Percentiles rank a stretch among this genome's conserved stretches.
Evolutionary conservation across 2,888 invertebrate species (phyloP).

Genomic region (Hyposoter dolosus): DNA sequence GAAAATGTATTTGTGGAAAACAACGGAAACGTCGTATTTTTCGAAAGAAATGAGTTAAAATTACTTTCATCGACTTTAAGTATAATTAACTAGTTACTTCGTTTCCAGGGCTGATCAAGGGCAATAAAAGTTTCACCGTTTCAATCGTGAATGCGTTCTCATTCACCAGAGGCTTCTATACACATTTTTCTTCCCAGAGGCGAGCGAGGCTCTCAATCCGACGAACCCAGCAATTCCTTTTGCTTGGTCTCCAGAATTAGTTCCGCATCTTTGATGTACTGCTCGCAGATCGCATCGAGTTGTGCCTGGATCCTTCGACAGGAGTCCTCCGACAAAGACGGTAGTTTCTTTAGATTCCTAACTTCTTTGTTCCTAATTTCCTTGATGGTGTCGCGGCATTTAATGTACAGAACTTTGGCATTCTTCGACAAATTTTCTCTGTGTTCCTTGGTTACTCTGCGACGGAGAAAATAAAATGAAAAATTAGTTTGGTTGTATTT

Average conservation of each 20-base stretch:
- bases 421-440: conserved; percentile 94
- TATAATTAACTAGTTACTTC: background rate
- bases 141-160: background rate
- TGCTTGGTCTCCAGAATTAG: conserved; percentile 89
- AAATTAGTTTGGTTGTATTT: background rate
- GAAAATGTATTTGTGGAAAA: background rate
- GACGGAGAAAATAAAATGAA: conserved; percentile 60
- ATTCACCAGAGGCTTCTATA: background rate
- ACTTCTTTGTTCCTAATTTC: conserved; percentile 91
- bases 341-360: conserved; percentile 90
- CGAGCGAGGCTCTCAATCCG: conserved; percentile 54
- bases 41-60: background rate
- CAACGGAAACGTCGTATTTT: background rate
- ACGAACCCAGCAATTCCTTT: conserved; percentile 89
- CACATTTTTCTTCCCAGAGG: background rate
- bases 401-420: conserved; percentile 93
- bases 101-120: background rate
- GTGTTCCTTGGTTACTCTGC: conserved; percentile 95
- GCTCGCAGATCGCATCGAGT: conserved; percentile 89
- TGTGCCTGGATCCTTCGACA: conserved; percentile 89
- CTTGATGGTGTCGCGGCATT: conserved; percentile 91
- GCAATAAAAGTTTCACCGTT: background rate
- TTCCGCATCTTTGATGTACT: conserved; percentile 89
- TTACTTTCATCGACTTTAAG: background rate
- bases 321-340: conserved; percentile 90